These are phyloP conservation scores for Rutpela maculata DNA, from an alignment of 2,888 invertebrate genomes.

Conservation along the genomic window DNA sequence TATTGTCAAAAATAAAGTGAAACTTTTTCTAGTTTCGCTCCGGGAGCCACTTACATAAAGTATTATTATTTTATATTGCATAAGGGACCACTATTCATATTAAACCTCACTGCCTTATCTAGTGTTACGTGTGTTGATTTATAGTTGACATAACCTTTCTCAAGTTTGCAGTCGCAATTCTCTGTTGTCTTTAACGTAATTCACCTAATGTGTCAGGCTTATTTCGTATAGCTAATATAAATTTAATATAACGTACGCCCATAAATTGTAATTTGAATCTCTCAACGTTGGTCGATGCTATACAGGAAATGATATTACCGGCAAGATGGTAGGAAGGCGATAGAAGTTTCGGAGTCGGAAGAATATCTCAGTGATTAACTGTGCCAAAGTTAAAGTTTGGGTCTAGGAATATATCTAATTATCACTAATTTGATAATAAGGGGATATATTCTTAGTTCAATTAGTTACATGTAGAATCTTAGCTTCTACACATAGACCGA, in stretches of 20 bases:
- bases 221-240: constrained; percentile 50
- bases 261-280: constrained; percentile 54
- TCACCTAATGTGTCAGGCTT: constrained; percentile 46
- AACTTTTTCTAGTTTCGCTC: neutral
- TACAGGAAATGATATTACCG: constrained; percentile 65
- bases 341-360: constrained; percentile 59
- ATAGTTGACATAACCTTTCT: constrained; percentile 22
- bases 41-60: neutral
- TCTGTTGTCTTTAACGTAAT: constrained; percentile 41
- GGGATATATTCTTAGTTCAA: neutral
- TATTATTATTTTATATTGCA: constrained; percentile 6
- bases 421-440: constrained; percentile 30
- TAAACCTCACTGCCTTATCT: constrained; percentile 22
- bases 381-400: constrained; percentile 51
- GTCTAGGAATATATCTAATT: constrained; percentile 51
- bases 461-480: too few species aligned
- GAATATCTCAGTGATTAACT: constrained; percentile 63
- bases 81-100: neutral
- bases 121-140: constrained; percentile 18
- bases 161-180: neutral
- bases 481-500: too few species aligned
- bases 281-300: constrained; percentile 50
- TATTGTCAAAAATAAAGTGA: neutral
- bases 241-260: constrained; percentile 51
- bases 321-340: constrained; percentile 60